These are phyloP conservation scores for Odocoileus virginianus DNA, from an alignment of 2,113 vertebrate species.

Conservation along the genomic window DNA sequence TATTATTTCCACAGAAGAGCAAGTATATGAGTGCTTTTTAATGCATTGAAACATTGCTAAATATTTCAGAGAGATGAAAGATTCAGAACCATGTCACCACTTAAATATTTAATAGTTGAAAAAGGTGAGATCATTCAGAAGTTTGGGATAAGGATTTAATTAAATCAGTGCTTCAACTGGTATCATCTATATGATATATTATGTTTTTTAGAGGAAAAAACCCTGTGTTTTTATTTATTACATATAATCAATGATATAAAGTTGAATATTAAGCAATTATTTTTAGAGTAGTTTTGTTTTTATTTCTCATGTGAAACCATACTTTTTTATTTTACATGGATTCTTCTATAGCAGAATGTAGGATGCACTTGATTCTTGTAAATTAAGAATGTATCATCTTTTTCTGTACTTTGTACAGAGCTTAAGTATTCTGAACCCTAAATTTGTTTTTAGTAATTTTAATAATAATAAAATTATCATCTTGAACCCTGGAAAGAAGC, in stretches of 20 bases:
- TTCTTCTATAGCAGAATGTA: not conserved
- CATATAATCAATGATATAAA: not conserved
- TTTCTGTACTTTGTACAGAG: not conserved
- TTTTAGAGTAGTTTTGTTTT: conserved; percentile 20
- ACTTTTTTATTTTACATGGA: not conserved
- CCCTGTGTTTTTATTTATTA: not conserved
- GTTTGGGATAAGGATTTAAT: conserved; percentile 9
- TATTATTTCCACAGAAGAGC: not conserved
- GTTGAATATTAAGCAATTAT: not conserved
- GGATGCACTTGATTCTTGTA: not conserved
- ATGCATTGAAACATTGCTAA: not conserved
- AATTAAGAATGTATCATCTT: not conserved
- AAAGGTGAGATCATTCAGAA: not conserved
- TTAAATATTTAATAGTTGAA: not conserved
- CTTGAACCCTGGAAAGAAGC: not conserved
- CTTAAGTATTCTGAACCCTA: not conserved
- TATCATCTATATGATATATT: not conserved
- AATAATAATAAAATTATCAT: not conserved
- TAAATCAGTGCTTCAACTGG: not conserved
- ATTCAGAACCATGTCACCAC: not conserved
- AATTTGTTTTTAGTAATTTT: conserved; percentile 10
- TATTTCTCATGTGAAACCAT: conserved; percentile 27
- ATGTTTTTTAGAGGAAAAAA: not conserved
- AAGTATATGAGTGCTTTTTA: not conserved
- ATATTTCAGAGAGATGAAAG: conserved; percentile 6